A percentile compares a stretch with the other conserved stretches of the same genome.
Evolutionary conservation across 64 coral and sea anemone species (phyloP).

Genomic region (Montipora cactus): DNA sequence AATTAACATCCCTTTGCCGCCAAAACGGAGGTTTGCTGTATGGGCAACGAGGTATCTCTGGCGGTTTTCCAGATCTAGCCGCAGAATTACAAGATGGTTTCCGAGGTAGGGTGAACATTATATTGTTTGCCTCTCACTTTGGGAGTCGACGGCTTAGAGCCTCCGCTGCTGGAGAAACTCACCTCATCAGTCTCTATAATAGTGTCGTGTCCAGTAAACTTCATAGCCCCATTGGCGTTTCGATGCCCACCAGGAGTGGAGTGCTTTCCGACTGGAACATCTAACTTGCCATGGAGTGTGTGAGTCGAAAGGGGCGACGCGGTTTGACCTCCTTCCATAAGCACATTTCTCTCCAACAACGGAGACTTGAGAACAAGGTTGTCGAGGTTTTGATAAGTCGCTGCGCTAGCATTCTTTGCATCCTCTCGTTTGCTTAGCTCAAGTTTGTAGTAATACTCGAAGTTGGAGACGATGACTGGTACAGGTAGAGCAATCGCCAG

Average conservation of each 20-base stretch:
- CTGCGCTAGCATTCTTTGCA: not conserved
- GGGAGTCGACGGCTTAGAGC: slow-evolving; percentile 26
- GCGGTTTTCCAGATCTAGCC: not conserved
- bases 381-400: slow-evolving; percentile 51
- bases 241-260: slow-evolving; percentile 20
- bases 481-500: slow-evolving; percentile 86
- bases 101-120: not conserved
- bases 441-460: slow-evolving; percentile 96
- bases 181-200: slow-evolving; percentile 61
- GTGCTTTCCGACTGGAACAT: not conserved
- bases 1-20: not conserved
- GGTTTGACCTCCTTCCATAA: not conserved
- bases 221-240: slow-evolving; percentile 68
- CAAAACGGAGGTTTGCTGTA: not conserved
- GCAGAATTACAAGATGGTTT: slow-evolving; percentile 8
- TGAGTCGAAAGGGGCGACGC: not conserved
- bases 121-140: not conserved
- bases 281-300: not conserved
- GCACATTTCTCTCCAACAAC: slow-evolving; percentile 26
- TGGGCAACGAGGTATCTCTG: not conserved
- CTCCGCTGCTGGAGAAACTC: slow-evolving; percentile 5
- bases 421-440: slow-evolving; percentile 53
- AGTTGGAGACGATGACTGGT: slow-evolving; percentile 93
- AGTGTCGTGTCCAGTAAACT: slow-evolving; percentile 19
- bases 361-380: slow-evolving; percentile 60